These are phyloP conservation scores for Sebastes matsubarae DNA, from an alignment of 2,797 vertebrate genomes.

Conservation along the genomic window DNA sequence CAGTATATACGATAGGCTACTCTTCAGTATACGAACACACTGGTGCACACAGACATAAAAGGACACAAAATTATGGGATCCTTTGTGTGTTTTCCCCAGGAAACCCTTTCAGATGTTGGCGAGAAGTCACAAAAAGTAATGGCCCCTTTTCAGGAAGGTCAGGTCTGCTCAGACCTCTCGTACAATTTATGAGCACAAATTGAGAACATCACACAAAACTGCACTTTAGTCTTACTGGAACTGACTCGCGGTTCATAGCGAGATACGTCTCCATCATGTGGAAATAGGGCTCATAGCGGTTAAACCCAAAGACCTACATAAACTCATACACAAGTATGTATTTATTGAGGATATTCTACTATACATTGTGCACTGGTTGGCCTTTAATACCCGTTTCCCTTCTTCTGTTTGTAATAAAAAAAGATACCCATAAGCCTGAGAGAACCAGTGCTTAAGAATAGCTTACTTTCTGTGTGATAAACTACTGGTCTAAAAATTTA, in stretches of 20 bases:
- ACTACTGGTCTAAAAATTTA: constrained; percentile 49
- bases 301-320: background rate
- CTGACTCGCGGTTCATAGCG: too few species aligned
- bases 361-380: background rate
- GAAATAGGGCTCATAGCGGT: background rate
- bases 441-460: constrained; percentile 34
- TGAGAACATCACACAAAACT: background rate
- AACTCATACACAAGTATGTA: background rate
- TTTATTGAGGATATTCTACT: background rate
- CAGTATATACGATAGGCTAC: background rate
- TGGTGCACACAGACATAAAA: background rate
- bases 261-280: background rate
- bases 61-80: background rate
- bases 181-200: background rate
- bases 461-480: constrained; percentile 42
- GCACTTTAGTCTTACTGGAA: background rate
- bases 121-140: background rate
- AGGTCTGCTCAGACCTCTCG: background rate
- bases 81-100: background rate
- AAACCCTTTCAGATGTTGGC: background rate
- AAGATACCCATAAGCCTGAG: constrained; percentile 16
- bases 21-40: background rate
- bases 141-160: background rate
- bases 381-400: background rate
- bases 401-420: constrained; percentile 22